Evolutionary conservation across 2,113 vertebrate species (phyloP), one percentile per base, ranked within the genome.

Genomic region (Dipodomys stephensi): DNA sequence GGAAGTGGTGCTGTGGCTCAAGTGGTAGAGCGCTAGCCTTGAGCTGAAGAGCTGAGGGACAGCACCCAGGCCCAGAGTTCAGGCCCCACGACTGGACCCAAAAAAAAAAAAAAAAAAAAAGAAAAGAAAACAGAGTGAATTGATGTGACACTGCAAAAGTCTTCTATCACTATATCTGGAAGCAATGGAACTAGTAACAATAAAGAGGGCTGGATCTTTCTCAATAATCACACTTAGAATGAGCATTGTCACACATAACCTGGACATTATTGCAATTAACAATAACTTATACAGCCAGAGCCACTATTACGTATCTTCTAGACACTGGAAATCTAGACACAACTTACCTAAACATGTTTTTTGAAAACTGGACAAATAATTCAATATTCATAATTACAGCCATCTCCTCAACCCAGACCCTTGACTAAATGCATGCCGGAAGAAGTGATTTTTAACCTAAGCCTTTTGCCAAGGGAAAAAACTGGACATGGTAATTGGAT

Each of bases 341-440:
- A 95, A 92, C 87, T 81, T 88, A 93, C 65, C 84, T 53, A 87
- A 82, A 87, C 30, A 44, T 27, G 20, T 71, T 67, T 62, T 94
- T 83, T 72, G 46, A 39, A 94, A 96, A 82, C 8, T 68, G 78
- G 53, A n/a, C 39, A 84, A 91, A 93, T 87, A 74, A 88, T 53
- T 90, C 87, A 92, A 76, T 18, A 23, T 92, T 80, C 53, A 82
- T 49, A 95, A 18, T 35, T 71, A 93, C 0, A 82, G 69, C 39
- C 83, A 46, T 93, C 87, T 67, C 79, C 67, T 23, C 94, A 95
- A 96, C 35, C 15, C 67, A 93, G 84, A 76, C 15, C 30, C 49
- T 32, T 86, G 49, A 7, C 64, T 72, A 87, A 82, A 28, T 77
- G 46, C 77, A 32, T 93, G 28, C 57, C 83, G 64, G 53, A 82